Evolutionary conservation across 2,888 invertebrate genomes (phyloP), one percentile per base, ranked within the genome.

Genomic region (Drosophila austrosaltans): DNA sequence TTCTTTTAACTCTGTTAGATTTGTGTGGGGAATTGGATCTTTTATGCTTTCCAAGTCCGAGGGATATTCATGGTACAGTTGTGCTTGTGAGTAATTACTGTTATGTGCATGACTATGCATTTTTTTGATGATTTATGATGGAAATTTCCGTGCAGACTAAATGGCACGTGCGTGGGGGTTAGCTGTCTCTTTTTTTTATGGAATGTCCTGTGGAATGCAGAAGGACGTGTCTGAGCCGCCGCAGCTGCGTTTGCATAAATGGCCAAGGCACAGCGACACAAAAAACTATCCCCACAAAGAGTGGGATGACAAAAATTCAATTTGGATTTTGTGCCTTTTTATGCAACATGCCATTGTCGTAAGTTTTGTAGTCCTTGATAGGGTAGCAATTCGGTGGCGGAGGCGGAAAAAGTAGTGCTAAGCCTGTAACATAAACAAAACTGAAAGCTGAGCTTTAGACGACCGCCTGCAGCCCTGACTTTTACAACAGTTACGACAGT

Each of bases 181-280:
- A 40, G 59, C 54, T 28, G 28, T 4, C 72, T 78, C 76, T 77
- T 74, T 72, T 78, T 77, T 77, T 74, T 75, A 66, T 72, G 68
- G 64, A 16, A 40, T 22, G 58, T 57, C 62, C 66, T 65, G 56
- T 65, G 56, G 59, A 54, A 63, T 66, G 68, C 69, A 72, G 73
- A 75, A 85, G 73, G 77, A 85, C 82, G 85, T 82, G 88, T 68
- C 73, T 73, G 79, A 79, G 82, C 75, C 76, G 70, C 72, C 60
- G 80, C 69, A 78, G 78, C 80, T 81, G 85, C 87, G 79, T 89
- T 87, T 89, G 89, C 85, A 89, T 89, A 85, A 89, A 89, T 85
- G 81, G 70, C 66, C 53, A 57, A 64, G 75, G 69, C 86, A 69
- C 10, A 25, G 48, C 48, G 48, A 22, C 48, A 66, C 16, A 67